Conservation (phyloP, 2,888 invertebrate species). For the Agriopis leucophaearia region DNA sequence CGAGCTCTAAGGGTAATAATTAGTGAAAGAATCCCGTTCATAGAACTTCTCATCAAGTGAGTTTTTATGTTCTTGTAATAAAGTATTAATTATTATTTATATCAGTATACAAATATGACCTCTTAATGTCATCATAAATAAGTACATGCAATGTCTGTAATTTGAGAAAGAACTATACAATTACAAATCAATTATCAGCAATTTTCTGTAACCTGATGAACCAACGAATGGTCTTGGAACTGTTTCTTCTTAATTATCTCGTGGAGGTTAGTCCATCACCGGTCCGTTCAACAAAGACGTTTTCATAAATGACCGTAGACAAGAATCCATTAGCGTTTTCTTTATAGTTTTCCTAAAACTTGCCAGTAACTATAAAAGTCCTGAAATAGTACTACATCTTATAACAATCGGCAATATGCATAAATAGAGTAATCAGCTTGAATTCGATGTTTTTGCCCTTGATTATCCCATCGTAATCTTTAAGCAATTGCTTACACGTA, state of each 20-base stretch:
- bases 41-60: too few relatives aligned
- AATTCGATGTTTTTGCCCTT: constrained; percentile 18
- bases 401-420: background rate
- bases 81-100: too few relatives aligned
- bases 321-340: constrained; percentile 11
- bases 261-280: constrained; percentile 4
- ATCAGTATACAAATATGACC: too few relatives aligned
- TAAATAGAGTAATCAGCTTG: background rate
- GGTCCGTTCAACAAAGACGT: constrained; percentile 3
- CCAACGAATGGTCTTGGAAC: constrained; percentile 8
- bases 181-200: constrained; percentile 1
- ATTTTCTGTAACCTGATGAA: background rate
- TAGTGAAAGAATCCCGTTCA: too few relatives aligned
- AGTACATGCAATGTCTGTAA: background rate
- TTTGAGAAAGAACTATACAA: background rate
- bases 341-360: constrained; percentile 1
- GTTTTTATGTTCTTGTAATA: too few relatives aligned
- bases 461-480: constrained; percentile 23
- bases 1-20: too few relatives aligned
- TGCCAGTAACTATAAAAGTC: background rate
- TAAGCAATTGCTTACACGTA: constrained; percentile 8
- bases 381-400: background rate
- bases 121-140: background rate
- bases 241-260: constrained; percentile 5
- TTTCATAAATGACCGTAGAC: constrained; percentile 11